These are phyloP conservation scores for Periphyllus acericola DNA, from an alignment of 2,888 invertebrate genomes.

Conservation along the genomic window DNA sequence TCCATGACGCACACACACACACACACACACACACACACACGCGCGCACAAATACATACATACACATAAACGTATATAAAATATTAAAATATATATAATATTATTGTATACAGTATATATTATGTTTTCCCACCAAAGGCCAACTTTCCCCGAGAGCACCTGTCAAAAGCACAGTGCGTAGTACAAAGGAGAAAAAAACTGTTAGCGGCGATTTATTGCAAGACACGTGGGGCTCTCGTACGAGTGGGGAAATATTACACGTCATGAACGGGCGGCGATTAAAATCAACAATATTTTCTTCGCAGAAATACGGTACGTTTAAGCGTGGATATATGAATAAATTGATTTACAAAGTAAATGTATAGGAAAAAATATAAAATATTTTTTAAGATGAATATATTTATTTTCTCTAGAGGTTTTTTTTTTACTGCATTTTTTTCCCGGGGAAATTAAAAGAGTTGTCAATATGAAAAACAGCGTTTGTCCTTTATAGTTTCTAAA, in stretches of 20 bases:
- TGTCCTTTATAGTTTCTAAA: neutral
- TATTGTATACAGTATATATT: neutral
- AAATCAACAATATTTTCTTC: constrained; percentile 43
- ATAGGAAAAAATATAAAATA: neutral
- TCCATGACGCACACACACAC: neutral
- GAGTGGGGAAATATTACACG: constrained; percentile 35
- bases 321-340: neutral
- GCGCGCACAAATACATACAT: neutral
- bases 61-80: constrained; percentile 5
- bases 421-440: neutral
- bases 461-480: neutral
- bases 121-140: constrained; percentile 13
- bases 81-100: constrained; percentile 8
- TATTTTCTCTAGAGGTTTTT: neutral
- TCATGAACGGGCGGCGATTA: constrained; percentile 37
- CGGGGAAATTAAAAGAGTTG: neutral
- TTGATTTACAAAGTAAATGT: neutral
- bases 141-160: constrained; percentile 11
- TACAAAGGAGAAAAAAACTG: constrained; percentile 31
- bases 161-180: constrained; percentile 47
- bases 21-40: neutral
- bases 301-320: neutral
- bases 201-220: constrained; percentile 42
- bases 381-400: neutral
- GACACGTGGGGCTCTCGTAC: neutral